phyloP scores from a whole-genome alignment of 2,888 invertebrate species.

The Chorisops tibialis region DNA sequence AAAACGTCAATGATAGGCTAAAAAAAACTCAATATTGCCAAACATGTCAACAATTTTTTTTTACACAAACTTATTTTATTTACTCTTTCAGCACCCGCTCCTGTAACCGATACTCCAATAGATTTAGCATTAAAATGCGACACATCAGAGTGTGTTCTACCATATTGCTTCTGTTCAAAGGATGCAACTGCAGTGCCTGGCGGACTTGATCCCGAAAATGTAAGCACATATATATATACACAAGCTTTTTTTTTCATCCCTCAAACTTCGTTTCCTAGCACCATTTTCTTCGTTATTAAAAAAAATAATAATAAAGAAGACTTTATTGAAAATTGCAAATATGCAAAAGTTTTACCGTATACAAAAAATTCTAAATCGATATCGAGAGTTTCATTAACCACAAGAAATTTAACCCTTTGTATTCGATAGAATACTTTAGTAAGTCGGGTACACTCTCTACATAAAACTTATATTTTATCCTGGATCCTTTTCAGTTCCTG shows the following conservation, averaged over 20 bases:
- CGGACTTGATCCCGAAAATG: slow-evolving; percentile 76
- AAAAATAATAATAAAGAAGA: too few relatives aligned
- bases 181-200: slow-evolving; percentile 88
- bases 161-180: slow-evolving; percentile 88
- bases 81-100: slow-evolving; percentile 67
- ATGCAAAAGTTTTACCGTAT: too few relatives aligned
- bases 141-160: slow-evolving; percentile 68
- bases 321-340: too few relatives aligned
- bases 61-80: neutral
- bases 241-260: neutral
- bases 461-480: neutral
- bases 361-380: slow-evolving; percentile 1
- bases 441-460: too few relatives aligned
- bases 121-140: slow-evolving; percentile 81
- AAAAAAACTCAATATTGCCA: too few relatives aligned
- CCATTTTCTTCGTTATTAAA: too few relatives aligned
- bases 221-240: slow-evolving; percentile 51
- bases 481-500: neutral
- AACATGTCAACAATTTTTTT: too few relatives aligned
- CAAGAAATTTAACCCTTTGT: slow-evolving; percentile 11
- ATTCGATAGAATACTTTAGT: neutral
- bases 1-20: too few relatives aligned
- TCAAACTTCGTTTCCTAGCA: too few relatives aligned
- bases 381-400: slow-evolving; percentile 2
- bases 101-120: slow-evolving; percentile 74